phyloP scores from a whole-genome alignment of 2,797 vertebrate genomes.

The Yasuhikotakia modesta region DNA sequence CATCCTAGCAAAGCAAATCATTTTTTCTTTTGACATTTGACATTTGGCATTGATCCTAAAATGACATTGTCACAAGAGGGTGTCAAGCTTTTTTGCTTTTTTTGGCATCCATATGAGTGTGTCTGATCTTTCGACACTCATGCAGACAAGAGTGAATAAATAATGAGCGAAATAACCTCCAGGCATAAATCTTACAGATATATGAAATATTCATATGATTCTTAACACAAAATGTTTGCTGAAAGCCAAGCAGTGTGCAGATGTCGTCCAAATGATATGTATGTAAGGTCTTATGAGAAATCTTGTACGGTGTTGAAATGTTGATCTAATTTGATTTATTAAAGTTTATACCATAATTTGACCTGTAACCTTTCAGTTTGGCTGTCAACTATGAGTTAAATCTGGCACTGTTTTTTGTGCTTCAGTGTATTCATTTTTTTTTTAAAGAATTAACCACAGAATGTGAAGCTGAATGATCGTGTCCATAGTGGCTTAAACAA shows the following conservation, averaged over 20 bases:
- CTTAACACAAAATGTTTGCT: conserved; percentile 62
- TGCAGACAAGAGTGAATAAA: conserved; percentile 65
- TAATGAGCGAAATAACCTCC: conserved; percentile 66
- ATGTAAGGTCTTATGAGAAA: conserved; percentile 43
- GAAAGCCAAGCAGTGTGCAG: conserved; percentile 64
- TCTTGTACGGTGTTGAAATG: conserved; percentile 29
- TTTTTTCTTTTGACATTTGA: conserved; percentile 40
- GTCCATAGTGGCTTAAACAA: background rate
- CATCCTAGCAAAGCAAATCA: conserved; percentile 34
- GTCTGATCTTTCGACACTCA: conserved; percentile 70
- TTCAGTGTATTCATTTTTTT: conserved; percentile 18
- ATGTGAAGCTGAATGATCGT: background rate
- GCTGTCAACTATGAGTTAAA: conserved; percentile 56
- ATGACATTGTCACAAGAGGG: conserved; percentile 67
- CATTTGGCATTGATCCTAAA: conserved; percentile 67
- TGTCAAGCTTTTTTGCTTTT: conserved; percentile 48
- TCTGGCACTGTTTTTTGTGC: conserved; percentile 39
- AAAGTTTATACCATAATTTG: conserved; percentile 58
- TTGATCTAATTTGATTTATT: conserved; percentile 50
- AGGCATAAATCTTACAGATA: conserved; percentile 66
- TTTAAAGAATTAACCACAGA: background rate
- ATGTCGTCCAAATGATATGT: conserved; percentile 54
- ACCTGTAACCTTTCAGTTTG: conserved; percentile 43
- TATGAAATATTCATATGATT: conserved; percentile 67
- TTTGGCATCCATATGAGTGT: conserved; percentile 44